These are phyloP conservation scores for Parascotia fuliginaria DNA, from an alignment of 2,888 invertebrate genomes.

Conservation along the genomic window DNA sequence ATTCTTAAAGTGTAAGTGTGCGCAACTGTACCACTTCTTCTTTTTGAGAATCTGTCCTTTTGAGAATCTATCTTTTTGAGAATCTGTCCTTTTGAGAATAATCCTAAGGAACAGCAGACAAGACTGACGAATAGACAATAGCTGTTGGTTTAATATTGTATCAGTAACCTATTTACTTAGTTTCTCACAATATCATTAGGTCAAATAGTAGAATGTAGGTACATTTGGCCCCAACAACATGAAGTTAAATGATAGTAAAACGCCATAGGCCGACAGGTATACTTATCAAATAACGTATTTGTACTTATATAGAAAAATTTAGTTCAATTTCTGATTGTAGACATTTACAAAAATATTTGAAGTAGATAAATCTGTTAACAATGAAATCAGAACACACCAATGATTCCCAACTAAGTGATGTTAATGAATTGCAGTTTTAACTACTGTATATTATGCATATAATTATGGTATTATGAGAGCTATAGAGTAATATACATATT, in stretches of 20 bases:
- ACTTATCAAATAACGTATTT: constrained; percentile 31
- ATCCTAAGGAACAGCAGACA: too few species aligned
- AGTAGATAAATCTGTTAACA: constrained; percentile 19
- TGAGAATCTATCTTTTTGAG: too few species aligned
- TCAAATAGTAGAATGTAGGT: constrained; percentile 18
- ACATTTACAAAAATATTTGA: constrained; percentile 52
- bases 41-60: too few species aligned
- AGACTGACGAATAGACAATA: too few species aligned
- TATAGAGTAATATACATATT: constrained; percentile 5
- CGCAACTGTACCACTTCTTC: too few species aligned
- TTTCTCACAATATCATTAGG: not conserved
- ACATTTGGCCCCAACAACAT: constrained; percentile 50
- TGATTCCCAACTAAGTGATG: constrained; percentile 2
- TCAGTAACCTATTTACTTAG: not conserved
- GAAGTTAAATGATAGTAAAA: constrained; percentile 29
- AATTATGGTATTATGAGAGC: constrained; percentile 13
- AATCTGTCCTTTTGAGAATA: too few species aligned
- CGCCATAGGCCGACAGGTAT: constrained; percentile 39
- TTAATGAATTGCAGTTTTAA: constrained; percentile 6
- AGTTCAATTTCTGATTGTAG: constrained; percentile 28
- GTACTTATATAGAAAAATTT: constrained; percentile 42
- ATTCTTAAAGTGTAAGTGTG: too few species aligned
- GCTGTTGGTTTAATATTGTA: too few species aligned
- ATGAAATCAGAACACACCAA: constrained; percentile 6
- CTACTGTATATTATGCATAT: constrained; percentile 17